Base-by-base conservation (phyloP, 2,888 invertebrate genomes). In the Acanthosepion esculentum region DNA sequence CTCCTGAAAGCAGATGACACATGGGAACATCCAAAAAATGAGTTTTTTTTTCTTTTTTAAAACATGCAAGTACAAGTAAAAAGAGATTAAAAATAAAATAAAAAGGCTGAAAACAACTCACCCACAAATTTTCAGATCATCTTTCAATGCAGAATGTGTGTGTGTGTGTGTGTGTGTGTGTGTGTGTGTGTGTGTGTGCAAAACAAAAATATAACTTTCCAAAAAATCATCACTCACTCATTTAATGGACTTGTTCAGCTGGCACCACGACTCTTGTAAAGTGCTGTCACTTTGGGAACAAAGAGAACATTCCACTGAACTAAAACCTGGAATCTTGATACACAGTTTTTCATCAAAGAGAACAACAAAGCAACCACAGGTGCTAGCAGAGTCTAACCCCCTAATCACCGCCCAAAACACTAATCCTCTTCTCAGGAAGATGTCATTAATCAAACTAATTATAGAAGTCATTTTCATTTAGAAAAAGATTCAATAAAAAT, bases 1-100 rank as follows among this genome's bases (percentile, higher is more conserved):
- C 94, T 96, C 96, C 96, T 96, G 95, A 95, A 95, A 55, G 48
- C 33, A 94, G 48, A 50, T 64, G 41, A 93, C 48, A 93, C 26
- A 48, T 94, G n/a, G 55, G 48, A 55, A 64, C 23, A 29, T 78
- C 33, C 91, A 41, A 92, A 29, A 53, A 20, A 55, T 91, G 23
- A 93, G 29, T 33, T 8, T 29, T 3, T 41, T 41, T 41, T 41
- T 41, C 3, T 41, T 41, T 41, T 41, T 41, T 41, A 41, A 1
- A 0, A 15, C 20, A n/a, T 50, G 53, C 48, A 59, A 12, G 15
- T 94, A 94, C 29, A 78, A 94, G n/a, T 91, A 48, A 94, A 48
- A 94, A 29, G 92, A 95, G 23, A 26, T 29, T 4, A 64, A 64
- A 26, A 64, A 26, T 26, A 8, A 64, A n/a, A n/a, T n/a, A n/a